Evolutionary conservation across 1,140 invertebrate species (phyloP).

Genomic region (Dermatophagoides farinae): DNA sequence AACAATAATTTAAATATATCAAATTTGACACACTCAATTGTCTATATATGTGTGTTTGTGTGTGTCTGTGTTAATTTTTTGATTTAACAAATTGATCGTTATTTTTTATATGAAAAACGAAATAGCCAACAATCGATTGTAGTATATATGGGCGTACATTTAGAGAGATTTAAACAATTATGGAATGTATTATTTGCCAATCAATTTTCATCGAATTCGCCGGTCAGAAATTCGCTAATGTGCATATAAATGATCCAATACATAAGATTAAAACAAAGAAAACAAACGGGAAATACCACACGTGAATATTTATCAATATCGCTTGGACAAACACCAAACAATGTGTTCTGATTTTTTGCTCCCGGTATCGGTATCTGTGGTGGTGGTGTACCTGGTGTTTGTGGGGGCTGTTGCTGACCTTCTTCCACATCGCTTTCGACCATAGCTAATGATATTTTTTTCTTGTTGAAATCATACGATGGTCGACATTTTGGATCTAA

Average conservation of each 20-base stretch:
- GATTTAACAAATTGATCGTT: no score
- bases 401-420: no score
- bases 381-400: constrained; percentile 1
- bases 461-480: constrained; percentile 1
- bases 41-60: no score
- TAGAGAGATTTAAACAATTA: not conserved
- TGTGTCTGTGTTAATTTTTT: no score
- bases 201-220: constrained; percentile 12
- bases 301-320: constrained; percentile 91
- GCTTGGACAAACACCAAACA: constrained; percentile 69
- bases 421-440: not conserved
- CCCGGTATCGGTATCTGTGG: not conserved
- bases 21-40: no score
- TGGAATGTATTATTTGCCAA: not conserved
- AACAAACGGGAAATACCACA: constrained; percentile 86
- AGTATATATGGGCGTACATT: not conserved
- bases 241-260: constrained; percentile 94
- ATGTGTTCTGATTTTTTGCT: constrained; percentile 60
- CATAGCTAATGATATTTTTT: not conserved
- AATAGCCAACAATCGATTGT: no score
- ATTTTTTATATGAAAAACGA: not conserved
- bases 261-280: constrained; percentile 91
- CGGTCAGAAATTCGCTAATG: constrained; percentile 64
- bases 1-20: no score
- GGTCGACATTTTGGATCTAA: not conserved